phyloP scores from a whole-genome alignment of 2,113 vertebrate genomes.

The Macheiramphus alcinus region DNA sequence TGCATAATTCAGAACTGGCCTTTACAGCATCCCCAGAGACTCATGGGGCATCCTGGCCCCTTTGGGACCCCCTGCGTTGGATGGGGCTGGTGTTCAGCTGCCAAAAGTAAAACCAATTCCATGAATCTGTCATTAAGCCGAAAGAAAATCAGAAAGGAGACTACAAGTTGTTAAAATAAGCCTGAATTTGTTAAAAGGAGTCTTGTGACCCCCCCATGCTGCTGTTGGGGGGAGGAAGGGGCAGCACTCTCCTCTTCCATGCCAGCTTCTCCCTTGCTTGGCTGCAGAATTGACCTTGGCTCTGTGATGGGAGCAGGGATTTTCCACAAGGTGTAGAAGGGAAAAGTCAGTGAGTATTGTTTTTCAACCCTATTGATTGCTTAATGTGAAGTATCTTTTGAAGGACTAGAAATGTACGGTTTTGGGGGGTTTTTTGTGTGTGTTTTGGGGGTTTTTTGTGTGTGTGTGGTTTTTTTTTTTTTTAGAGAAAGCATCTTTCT shows the following conservation, averaged over 20 bases:
- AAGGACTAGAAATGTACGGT: background rate
- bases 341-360: background rate
- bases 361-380: background rate
- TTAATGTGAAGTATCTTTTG: background rate
- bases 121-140: background rate
- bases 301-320: background rate
- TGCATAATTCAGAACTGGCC: background rate
- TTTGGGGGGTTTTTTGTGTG: too few species aligned
- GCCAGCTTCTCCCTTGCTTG: background rate
- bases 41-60: background rate
- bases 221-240: background rate
- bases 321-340: background rate
- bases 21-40: background rate
- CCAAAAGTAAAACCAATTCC: background rate
- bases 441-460: too few species aligned
- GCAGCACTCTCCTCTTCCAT: background rate
- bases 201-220: fast-evolving
- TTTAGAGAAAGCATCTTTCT: background rate
- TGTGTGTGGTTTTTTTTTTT: too few species aligned
- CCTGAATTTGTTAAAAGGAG: background rate
- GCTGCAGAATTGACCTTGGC: background rate
- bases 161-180: background rate
- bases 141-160: background rate
- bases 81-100: background rate
- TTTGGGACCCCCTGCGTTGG: fast-evolving